Evolutionary conservation across 2,797 vertebrate species (phyloP), one percentile per base, ranked within the genome.

Genomic region (Amphiprion clarkii): DNA sequence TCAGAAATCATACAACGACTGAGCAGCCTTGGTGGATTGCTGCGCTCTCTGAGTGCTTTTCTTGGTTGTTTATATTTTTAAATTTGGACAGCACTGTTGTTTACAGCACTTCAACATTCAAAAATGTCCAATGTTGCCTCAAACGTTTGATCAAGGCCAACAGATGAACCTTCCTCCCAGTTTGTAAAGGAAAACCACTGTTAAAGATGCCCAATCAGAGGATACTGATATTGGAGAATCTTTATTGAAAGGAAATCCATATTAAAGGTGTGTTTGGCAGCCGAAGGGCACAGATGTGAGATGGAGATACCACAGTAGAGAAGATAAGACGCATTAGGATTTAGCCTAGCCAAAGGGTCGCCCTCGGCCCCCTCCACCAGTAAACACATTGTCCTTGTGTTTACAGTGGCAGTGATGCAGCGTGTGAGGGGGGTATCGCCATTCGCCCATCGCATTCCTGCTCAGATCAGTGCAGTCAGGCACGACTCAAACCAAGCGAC

Each of bases 281-380:
- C 87, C 69, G 78, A 83, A 27, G 87, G 90, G 90, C 82, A 36
- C 82, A 91, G 91, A 93, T 91, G 40, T 52, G 8, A 53, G 76
- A 42, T 44, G 0, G 9, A 89, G 92, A 93, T 93, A 88, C 68
- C 66, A 6, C 48, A 53, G 56, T 57, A 62, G 85, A 71, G 76
- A 19, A 91, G 92, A 93, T 93, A 89, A 93, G 88, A 85, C 58
- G 74, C 86, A 84, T 88, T 84, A 87, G 84, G 86, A 84, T 88
- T 93, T 91, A 93, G 79, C 88, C 71, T 93, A 91, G 92, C 94
- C 93, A 92, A 89, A 76, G 93, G 93, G 82, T 85, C 87, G 72
- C 78, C 68, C 75, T 89, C 68, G 36, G 66, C 71, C 81, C 74
- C 72, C 89, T 88, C 91, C 90, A 89, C 87, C 89, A 74, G 39